Base-by-base conservation (phyloP, 2,113 vertebrate genomes). In the Chloebia gouldiae region DNA sequence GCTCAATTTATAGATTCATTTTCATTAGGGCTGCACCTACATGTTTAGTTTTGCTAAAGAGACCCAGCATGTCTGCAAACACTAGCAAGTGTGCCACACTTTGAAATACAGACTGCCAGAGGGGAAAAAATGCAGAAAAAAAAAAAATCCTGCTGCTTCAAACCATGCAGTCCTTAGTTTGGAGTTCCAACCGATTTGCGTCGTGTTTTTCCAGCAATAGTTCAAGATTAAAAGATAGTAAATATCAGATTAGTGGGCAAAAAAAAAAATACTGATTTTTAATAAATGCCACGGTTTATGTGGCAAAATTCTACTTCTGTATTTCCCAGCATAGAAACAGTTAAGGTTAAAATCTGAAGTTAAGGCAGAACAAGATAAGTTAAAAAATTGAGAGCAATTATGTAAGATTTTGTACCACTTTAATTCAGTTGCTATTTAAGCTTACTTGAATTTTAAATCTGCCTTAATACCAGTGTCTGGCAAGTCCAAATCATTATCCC, bases 371-470 rank as follows among this genome's bases (percentile, higher is more conserved):
- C 5, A 92, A 45, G 20, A 30, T 24, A 45, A 39, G 21, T 39
- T 79, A 59, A 61, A 70, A 93, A 93, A 87, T 25, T 27, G 61
- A 76, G 88, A 85, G 21, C 57, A 71, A 39, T 82, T 90, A 90
- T 5, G 33, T 20, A 68, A 51, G 49, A 80, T 79, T 95, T 76
- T 85, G 61, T 56, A 68, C 35, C 24, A 56, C 44, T 84, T 80
- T 17, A 86, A 63, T 31, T 70, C 69, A 37, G 54, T 15, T 63
- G 56, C 23, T 78, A 81, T 75, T 33, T 54, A 63, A 66, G 18
- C 65, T 81, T 73, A 84, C 80, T 96, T 85, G 61, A 81, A 90
- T 85, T 95, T 90, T 53, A 90, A 92, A 88, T 88, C 40, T 90
- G 11, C 37, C 39, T 87, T 78, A 75, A 87, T 66, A 50, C 4